phyloP scores from a whole-genome alignment of 2,113 vertebrate species.

The Vimba vimba region DNA sequence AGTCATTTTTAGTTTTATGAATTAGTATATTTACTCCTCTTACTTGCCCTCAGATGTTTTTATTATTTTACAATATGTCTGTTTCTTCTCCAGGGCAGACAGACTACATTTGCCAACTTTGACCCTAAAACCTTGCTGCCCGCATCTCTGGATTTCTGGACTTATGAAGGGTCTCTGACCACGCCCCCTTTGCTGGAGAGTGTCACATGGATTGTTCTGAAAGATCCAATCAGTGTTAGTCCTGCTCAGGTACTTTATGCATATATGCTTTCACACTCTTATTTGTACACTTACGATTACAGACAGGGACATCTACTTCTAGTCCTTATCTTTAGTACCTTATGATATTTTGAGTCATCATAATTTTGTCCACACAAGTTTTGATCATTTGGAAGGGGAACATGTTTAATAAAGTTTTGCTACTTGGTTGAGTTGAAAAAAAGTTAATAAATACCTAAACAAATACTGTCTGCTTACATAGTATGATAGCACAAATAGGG shows the following conservation, averaged over 20 bases:
- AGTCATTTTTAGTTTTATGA: not conserved
- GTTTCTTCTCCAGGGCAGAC: slow-evolving; percentile 77
- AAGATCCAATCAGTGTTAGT: slow-evolving; percentile 84
- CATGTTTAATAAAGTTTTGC: not conserved
- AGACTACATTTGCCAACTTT: slow-evolving; percentile 81
- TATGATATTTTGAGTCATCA: not conserved
- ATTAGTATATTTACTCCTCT: not conserved
- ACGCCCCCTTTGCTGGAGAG: slow-evolving; percentile 91
- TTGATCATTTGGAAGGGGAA: not conserved
- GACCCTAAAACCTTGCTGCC: slow-evolving; percentile 86
- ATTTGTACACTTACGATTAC: not conserved
- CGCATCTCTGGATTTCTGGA: slow-evolving; percentile 83
- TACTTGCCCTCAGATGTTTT: not conserved
- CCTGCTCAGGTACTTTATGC: slow-evolving; percentile 79
- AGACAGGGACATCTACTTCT: not conserved
- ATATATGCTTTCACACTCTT: not conserved
- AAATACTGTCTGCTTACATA: not conserved
- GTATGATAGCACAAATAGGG: not conserved
- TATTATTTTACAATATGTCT: not conserved
- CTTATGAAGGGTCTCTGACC: slow-evolving; percentile 91
- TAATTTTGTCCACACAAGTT: not conserved
- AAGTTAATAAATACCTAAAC: not conserved
- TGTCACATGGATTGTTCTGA: slow-evolving; percentile 91
- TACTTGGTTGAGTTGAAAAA: not conserved
- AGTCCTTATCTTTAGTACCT: not conserved